Conservation (phyloP, 2,113 vertebrate genomes). For the Rallus limicola region DNA sequence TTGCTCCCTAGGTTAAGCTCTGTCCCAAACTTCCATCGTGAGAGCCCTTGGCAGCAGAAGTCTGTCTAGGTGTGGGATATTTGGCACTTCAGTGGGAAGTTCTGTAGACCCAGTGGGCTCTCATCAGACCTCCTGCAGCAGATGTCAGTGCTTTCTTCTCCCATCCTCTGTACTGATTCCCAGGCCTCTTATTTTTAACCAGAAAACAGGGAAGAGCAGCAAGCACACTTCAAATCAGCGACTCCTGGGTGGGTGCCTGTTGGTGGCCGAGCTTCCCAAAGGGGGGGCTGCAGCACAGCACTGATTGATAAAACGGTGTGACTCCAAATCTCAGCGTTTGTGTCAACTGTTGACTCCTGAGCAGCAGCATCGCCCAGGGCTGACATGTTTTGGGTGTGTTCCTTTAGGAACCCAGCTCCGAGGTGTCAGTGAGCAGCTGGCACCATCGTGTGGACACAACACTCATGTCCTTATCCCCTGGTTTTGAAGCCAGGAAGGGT, state of each 20-base stretch:
- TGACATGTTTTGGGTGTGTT: background rate
- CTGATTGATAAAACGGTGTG: background rate
- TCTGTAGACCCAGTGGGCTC: background rate
- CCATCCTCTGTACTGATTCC: background rate
- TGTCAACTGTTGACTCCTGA: fast-evolving
- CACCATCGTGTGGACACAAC: background rate
- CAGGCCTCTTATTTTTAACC: background rate
- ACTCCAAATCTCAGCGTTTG: fast-evolving
- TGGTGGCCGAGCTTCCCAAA: background rate
- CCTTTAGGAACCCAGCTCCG: fast-evolving
- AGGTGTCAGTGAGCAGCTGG: background rate
- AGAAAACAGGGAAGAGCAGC: background rate
- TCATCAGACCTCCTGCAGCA: background rate
- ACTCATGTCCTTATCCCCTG: background rate
- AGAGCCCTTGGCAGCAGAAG: background rate
- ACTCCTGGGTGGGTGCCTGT: no score
- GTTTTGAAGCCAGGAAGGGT: background rate
- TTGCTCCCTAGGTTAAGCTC: background rate
- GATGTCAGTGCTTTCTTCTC: fast-evolving
- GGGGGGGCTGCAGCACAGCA: background rate
- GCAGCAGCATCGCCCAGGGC: fast-evolving
- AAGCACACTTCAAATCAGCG: fast-evolving
- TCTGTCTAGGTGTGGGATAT: background rate
- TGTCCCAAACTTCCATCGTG: background rate
- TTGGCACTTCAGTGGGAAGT: background rate